phyloP scores from a whole-genome alignment of 2,113 vertebrate species.

The Mesembrinibis cayennensis region DNA sequence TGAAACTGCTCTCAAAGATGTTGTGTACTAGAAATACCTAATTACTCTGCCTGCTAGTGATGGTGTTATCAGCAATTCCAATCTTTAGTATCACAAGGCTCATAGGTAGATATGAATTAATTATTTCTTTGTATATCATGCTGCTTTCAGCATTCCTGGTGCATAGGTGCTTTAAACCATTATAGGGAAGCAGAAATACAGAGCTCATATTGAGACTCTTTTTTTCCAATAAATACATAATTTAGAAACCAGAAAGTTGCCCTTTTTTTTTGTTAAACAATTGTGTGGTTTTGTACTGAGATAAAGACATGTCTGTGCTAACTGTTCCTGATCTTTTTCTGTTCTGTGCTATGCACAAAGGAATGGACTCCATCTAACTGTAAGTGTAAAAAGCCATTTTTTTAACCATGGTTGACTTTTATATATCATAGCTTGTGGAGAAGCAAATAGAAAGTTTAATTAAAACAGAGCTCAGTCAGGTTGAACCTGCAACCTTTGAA shows the following conservation, averaged over 20 bases:
- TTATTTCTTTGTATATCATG: not conserved
- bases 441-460: slow-evolving; percentile 24
- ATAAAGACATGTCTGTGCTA: not conserved
- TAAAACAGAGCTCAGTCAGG: not conserved
- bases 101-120: not conserved
- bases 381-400: not conserved
- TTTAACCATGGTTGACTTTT: not conserved
- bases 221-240: not conserved
- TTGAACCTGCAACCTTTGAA: not conserved
- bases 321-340: not conserved
- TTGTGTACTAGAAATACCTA: not conserved
- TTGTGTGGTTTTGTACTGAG: not conserved
- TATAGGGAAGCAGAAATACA: not conserved
- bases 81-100: not conserved
- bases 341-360: not conserved
- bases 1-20: not conserved
- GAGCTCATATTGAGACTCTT: not conserved
- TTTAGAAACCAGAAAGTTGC: not conserved
- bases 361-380: not conserved
- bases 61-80: not conserved
- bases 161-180: not conserved
- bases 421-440: not conserved
- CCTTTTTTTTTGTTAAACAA: not conserved
- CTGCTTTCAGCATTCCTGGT: not conserved
- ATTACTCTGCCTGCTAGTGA: not conserved